Percentiles rank a stretch among this genome's conserved stretches.
Evolutionary conservation across 2,888 invertebrate species (phyloP).

Genomic region (Sinotaia quadrata): DNA sequence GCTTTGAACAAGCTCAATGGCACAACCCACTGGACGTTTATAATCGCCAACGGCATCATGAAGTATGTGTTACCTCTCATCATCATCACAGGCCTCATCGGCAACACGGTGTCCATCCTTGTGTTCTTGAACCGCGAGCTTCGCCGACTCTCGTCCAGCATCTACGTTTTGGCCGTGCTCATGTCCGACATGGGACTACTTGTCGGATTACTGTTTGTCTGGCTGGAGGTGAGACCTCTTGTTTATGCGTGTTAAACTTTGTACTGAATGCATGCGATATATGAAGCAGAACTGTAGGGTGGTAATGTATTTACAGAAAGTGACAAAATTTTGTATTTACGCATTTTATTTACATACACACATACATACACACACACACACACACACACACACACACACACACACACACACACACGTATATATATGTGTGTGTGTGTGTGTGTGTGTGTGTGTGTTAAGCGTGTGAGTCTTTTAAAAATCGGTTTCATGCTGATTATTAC

Average conservation of each 20-base stretch:
- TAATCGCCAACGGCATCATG: conserved; percentile 23
- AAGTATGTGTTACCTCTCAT: conserved; percentile 38
- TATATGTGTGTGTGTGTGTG: no score
- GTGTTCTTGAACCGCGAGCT: conserved; percentile 39
- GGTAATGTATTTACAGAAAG: neutral
- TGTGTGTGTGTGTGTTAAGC: no score
- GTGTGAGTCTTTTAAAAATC: no score
- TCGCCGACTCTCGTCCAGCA: conserved; percentile 34
- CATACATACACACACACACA: conserved; percentile 10
- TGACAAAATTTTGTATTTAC: neutral
- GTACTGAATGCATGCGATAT: no score
- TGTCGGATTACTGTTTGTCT: conserved; percentile 37
- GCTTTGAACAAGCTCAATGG: neutral
- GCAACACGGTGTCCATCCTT: conserved; percentile 38
- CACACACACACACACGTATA: neutral
- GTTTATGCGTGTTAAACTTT: neutral
- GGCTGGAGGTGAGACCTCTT: conserved; percentile 31
- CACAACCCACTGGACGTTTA: conserved; percentile 14
- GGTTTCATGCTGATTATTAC: no score
- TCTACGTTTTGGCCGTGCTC: conserved; percentile 43
- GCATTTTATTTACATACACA: neutral
- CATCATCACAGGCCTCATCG: conserved; percentile 36
- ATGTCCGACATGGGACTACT: conserved; percentile 41
- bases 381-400: conserved; percentile 12
- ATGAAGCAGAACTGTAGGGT: no score